Evolutionary conservation across 2,113 vertebrate species (phyloP).

Genomic region (Hemichromis elongatus): DNA sequence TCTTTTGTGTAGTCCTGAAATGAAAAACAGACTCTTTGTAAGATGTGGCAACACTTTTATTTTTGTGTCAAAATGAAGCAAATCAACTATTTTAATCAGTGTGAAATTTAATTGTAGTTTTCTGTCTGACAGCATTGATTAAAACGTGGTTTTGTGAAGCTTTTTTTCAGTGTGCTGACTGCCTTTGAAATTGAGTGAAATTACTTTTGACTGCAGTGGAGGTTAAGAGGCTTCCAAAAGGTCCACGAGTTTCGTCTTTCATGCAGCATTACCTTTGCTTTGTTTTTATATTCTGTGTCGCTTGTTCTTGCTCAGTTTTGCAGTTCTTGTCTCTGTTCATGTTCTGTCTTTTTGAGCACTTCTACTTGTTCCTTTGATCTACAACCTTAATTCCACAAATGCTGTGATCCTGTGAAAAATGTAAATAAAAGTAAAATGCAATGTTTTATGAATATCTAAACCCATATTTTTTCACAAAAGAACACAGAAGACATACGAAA

Average conservation of each 20-base stretch:
- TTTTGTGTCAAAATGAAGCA: slow-evolving; percentile 4
- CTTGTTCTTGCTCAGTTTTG: background rate
- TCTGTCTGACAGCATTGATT: background rate
- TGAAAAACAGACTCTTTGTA: slow-evolving; percentile 14
- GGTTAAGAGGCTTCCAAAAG: background rate
- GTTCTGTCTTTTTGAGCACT: background rate
- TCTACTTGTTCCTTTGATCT: background rate
- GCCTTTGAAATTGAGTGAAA: background rate
- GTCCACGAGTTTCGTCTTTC: background rate
- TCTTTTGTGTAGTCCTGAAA: slow-evolving; percentile 1
- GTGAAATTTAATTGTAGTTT: background rate
- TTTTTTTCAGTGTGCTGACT: background rate
- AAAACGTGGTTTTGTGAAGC: background rate
- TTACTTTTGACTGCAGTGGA: background rate
- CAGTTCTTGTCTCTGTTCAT: background rate
- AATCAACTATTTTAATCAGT: background rate
- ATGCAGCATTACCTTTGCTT: background rate
- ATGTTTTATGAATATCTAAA: background rate
- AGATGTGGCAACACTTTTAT: background rate
- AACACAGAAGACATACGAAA: background rate
- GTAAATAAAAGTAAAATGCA: background rate
- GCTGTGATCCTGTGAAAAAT: background rate
- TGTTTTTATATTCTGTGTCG: background rate
- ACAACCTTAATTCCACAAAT: background rate
- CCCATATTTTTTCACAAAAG: background rate